Evolutionary conservation across 64 coral and sea anemone species (phyloP).

Genomic region (Stichodactyla helianthus): DNA sequence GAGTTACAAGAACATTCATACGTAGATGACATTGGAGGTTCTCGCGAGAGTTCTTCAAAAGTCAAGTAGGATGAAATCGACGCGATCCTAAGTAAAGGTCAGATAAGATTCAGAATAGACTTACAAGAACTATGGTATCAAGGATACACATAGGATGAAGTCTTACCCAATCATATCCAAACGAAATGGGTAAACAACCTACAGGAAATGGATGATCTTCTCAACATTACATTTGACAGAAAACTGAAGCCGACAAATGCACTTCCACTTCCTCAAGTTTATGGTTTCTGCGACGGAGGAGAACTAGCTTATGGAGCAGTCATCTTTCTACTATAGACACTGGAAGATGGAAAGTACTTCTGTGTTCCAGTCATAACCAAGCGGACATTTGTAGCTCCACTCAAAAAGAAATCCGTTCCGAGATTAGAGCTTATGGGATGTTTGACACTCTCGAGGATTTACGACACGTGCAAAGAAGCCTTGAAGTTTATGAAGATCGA

Average conservation of each 20-base stretch:
- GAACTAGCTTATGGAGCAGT: conserved; percentile 37
- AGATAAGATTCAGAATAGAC: conserved; percentile 34
- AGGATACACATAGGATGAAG: conserved; percentile 41
- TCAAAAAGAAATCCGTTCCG: too few species aligned
- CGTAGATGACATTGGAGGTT: too few species aligned
- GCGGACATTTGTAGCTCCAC: too few species aligned
- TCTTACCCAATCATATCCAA: conserved; percentile 10
- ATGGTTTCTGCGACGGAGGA: conserved; percentile 64
- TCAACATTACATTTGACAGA: conserved; percentile 28
- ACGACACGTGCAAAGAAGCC: too few species aligned
- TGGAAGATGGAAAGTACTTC: too few species aligned
- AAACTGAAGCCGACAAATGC: conserved; percentile 53
- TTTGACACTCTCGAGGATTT: too few species aligned
- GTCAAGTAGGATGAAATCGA: conserved; percentile 36
- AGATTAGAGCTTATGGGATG: too few species aligned
- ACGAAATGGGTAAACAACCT: conserved; percentile 36
- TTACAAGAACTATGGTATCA: conserved; percentile 30
- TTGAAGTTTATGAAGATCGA: too few species aligned
- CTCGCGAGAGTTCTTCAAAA: conserved; percentile 3
- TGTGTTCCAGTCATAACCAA: too few species aligned
- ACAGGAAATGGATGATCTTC: conserved; percentile 35
- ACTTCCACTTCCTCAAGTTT: conserved; percentile 27
- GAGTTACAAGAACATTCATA: too few species aligned
- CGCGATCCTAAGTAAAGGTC: conserved; percentile 39
- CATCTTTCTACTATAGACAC: too few species aligned